Evolutionary conservation across 2,888 invertebrate species (phyloP).

Genomic region (Koerneria pararmatus): DNA sequence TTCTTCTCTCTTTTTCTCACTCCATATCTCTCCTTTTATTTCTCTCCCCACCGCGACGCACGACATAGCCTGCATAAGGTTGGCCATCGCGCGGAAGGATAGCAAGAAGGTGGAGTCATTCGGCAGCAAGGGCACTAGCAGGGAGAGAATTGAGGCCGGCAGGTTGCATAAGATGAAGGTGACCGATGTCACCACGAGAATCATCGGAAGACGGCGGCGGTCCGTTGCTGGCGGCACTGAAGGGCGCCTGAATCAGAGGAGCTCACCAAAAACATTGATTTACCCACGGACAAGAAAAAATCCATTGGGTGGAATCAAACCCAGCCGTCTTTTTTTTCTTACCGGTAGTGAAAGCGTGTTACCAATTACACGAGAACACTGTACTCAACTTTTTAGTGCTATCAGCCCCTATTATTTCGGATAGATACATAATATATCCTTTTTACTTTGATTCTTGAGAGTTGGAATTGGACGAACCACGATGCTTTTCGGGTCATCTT

Average conservation of each 20-base stretch:
- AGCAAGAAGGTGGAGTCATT: constrained; percentile 53
- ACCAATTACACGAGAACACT: too few species aligned
- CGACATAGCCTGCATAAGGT: constrained; percentile 61
- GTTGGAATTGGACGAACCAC: too few species aligned
- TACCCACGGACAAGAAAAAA: too few species aligned
- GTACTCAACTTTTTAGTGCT: too few species aligned
- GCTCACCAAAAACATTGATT: too few species aligned
- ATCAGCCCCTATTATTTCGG: too few species aligned
- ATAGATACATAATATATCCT: too few species aligned
- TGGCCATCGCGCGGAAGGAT: constrained; percentile 63
- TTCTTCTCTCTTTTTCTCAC: not conserved
- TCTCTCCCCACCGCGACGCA: not conserved
- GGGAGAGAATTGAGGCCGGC: constrained; percentile 61
- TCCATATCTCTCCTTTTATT: not conserved
- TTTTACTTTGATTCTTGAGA: too few species aligned
- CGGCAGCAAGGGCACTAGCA: not conserved
- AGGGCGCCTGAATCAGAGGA: not conserved
- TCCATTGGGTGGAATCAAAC: too few species aligned
- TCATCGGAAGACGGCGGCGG: constrained; percentile 59
- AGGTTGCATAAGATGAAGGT: constrained; percentile 63
- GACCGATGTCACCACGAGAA: constrained; percentile 62
- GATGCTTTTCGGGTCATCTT: too few species aligned
- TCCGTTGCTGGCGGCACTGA: constrained; percentile 23
- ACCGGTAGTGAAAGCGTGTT: too few species aligned
- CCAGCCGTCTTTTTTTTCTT: too few species aligned